Evolutionary conservation across 2,113 vertebrate genomes (phyloP).

Genomic region (Lycaon pictus): DNA sequence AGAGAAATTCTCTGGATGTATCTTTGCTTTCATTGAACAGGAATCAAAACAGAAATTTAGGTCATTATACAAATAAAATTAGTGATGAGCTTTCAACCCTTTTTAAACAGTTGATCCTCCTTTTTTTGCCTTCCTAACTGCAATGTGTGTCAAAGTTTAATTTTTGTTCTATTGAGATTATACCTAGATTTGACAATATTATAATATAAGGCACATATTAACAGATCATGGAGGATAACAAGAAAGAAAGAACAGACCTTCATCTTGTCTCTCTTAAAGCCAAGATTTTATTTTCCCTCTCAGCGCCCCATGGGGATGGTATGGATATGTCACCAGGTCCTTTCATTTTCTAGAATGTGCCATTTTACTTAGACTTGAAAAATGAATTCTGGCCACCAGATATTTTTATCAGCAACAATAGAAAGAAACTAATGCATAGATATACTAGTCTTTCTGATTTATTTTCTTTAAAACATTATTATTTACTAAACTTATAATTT

Average conservation of each 20-base stretch:
- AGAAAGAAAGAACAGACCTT: background rate
- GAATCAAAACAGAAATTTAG: slow-evolving; percentile 80
- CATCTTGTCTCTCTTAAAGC: background rate
- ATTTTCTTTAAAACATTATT: background rate
- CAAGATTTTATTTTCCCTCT: background rate
- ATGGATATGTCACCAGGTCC: background rate
- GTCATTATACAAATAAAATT: slow-evolving; percentile 79
- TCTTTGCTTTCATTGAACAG: slow-evolving; percentile 83
- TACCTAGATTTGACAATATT: slow-evolving; percentile 12
- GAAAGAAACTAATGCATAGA: background rate
- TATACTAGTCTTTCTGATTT: background rate
- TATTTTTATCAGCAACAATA: background rate
- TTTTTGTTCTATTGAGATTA: background rate
- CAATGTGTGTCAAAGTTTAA: background rate
- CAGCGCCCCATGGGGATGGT: background rate
- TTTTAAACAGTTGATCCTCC: background rate
- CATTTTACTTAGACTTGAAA: background rate
- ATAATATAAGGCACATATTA: background rate
- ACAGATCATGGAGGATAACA: background rate
- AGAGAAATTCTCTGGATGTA: slow-evolving; percentile 85
- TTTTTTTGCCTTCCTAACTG: background rate
- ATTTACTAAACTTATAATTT: background rate
- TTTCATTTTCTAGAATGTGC: background rate
- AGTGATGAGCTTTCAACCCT: background rate
- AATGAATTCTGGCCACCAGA: background rate